Evolutionary conservation across 2,888 invertebrate genomes (phyloP), one percentile per base, ranked within the genome.

Genomic region (Seira musarum): DNA sequence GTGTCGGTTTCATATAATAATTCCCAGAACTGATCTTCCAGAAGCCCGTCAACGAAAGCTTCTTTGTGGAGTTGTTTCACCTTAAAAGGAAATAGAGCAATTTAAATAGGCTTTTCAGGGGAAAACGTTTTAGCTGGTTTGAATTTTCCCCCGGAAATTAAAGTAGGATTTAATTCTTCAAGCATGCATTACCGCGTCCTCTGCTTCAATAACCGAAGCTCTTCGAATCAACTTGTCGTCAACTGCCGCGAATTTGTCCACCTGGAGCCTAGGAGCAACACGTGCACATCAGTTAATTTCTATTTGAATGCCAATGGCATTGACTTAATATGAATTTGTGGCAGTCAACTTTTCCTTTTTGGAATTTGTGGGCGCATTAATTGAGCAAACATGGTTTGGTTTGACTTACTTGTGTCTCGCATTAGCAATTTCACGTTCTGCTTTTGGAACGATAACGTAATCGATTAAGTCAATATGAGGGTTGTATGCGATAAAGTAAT

Each of bases 41-140:
- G 92, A 19, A 95, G 89, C 87, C 93, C 92, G 88, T 95, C 95
- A 0, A 95, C 93, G 87, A 94, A 95, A 35, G 94, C 93, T 73
- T 91, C 89, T 0, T 93, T 91, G 83, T 93, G 91, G 81, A 81
- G 71, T 49, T 53, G 73, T 69, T 73, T 81, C 0, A 78, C 74
- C 82, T 78, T 6, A 10, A 65, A 17, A 35, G n/a, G n/a, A n/a
- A n/a, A n/a, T n/a, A n/a, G n/a, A n/a, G n/a, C n/a, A n/a, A n/a
- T n/a, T n/a, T n/a, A n/a, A n/a, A n/a, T 49, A 49, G 49, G 10
- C 15, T 49, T 15, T 13, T 15, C 10, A 46, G 15, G 15, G 15
- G 49, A 13, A 46, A 46, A 46, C 15, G 49, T 46, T 10, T 46
- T 46, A 46, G 15, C 49, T 46, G 49, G 15, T 15, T 15, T n/a